Base-by-base conservation (phyloP, 2,113 vertebrate genomes). In the Mus spicilegus region DNA sequence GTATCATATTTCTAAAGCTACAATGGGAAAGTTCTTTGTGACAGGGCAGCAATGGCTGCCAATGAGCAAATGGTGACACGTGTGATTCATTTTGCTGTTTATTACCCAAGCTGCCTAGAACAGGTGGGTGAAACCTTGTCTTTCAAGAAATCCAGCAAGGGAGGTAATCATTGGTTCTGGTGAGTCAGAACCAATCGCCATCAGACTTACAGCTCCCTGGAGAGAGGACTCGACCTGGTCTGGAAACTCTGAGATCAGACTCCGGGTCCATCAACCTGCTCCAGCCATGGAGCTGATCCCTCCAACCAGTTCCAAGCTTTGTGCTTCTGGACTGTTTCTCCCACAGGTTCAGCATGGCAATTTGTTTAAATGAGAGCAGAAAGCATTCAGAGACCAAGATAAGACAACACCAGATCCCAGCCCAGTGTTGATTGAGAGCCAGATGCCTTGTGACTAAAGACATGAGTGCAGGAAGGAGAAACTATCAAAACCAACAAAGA, bases 401-500 rank as follows among this genome's bases (percentile, higher is more conserved):
- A 46, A 92, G 61, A 81, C 17, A 49, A 42, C 81, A 65, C 24
- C 54, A n/a, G 24, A n/a, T 30, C 24, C n/a, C 69, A 84, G 7
- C 30, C 9, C 81, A 61, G 36, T 12, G 28, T n/a, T 87, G 72
- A 10, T 28, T 5, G 86, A 92, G 91, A 78, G 49, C 63, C 69
- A 49, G n/a, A 58, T 87, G 91, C 42, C 78, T 14, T 87, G 19
- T 42, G 42, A 80, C 63, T 89, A 54, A 70, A 89, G 67, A 77
- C 51, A 30, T 39, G 61, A 94, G 46, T 91, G 33, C 49, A 39
- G 19, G 51, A 88, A 72, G 69, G 75, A 84, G 58, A 91, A 91
- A 94, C 70, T 72, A 56, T 54, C 24, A 85, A 80, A 89, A 80
- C 96, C 94, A 91, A 96, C 94, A 93, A 39, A 84, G 28, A 26